phyloP scores from a whole-genome alignment of 2,113 vertebrate species.

The Heliornis fulica region DNA sequence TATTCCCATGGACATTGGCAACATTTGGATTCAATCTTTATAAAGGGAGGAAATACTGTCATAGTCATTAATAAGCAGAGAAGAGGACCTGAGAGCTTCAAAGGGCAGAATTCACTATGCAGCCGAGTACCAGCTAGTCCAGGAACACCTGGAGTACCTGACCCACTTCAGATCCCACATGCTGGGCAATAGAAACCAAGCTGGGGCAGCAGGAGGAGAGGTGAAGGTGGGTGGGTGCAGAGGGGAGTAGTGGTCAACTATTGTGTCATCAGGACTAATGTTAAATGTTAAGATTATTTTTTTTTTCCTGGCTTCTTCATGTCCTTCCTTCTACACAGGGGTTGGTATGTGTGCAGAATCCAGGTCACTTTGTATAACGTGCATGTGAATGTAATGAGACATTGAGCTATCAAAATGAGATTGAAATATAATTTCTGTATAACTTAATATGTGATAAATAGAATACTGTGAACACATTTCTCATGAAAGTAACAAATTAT shows the following conservation, averaged over 20 bases:
- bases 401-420: neutral
- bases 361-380: neutral
- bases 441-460: neutral
- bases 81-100: neutral
- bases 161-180: fast-evolving
- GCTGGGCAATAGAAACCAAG: neutral
- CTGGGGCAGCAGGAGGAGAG: no score
- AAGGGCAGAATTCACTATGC: neutral
- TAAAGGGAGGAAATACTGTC: neutral
- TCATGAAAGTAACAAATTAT: neutral
- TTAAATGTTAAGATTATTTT: neutral
- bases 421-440: neutral
- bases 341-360: neutral
- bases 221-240: no score
- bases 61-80: neutral
- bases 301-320: neutral
- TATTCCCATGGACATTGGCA: neutral
- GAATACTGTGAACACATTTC: neutral
- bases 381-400: neutral
- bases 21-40: neutral
- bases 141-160: neutral
- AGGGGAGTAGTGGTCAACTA: neutral
- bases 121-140: neutral
- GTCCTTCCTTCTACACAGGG: neutral
- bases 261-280: neutral